Percentiles rank a stretch among this genome's conserved stretches.
phyloP scores from a whole-genome alignment of 2,888 invertebrate species.

The Tenodera sinensis region DNA sequence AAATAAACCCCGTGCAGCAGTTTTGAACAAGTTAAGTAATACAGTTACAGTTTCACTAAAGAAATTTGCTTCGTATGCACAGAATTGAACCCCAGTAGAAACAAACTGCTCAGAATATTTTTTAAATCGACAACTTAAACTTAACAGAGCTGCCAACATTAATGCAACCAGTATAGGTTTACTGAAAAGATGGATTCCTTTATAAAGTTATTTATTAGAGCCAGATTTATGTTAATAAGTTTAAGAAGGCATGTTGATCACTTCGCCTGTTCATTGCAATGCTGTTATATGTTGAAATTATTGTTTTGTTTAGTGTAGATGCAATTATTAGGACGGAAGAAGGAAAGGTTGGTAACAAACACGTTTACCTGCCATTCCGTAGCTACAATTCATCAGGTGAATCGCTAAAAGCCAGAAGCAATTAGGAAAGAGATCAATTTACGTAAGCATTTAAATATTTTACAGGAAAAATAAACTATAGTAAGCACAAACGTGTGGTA shows the following conservation, averaged over 20 bases:
- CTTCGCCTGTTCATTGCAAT: background rate
- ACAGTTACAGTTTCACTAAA: too few relatives aligned
- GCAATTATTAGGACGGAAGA: background rate
- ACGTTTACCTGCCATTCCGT: slow-evolving; percentile 15
- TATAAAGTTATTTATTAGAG: background rate
- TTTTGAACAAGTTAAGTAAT: too few relatives aligned
- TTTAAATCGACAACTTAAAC: too few relatives aligned
- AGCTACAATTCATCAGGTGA: background rate
- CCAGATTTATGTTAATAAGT: background rate
- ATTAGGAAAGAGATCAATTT: background rate
- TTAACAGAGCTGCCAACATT: background rate
- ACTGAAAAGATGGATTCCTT: background rate
- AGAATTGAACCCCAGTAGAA: too few relatives aligned
- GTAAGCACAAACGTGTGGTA: background rate
- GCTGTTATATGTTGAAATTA: background rate
- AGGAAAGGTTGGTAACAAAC: background rate
- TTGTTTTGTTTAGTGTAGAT: background rate
- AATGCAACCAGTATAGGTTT: background rate
- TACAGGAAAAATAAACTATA: background rate
- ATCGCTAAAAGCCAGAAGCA: background rate
- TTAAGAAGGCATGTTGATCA: background rate
- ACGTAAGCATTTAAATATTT: background rate
- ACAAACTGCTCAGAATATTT: too few relatives aligned
- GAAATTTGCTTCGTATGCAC: too few relatives aligned
- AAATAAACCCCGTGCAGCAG: too few relatives aligned